Evolutionary conservation across 2,888 invertebrate species (phyloP).

Genomic region (Epistrophe eligans): DNA sequence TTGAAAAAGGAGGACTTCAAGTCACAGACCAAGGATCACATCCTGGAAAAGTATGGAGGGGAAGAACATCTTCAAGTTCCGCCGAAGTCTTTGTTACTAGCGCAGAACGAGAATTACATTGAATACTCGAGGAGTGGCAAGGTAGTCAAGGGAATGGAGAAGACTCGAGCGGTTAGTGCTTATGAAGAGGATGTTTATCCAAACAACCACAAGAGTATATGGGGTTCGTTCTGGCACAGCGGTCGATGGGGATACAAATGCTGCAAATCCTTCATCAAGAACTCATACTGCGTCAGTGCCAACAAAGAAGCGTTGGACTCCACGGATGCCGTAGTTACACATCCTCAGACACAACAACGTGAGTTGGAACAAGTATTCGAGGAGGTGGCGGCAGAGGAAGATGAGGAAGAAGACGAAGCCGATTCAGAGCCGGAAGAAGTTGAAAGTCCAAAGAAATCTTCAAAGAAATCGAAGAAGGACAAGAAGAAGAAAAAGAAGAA

Average conservation of each 20-base stretch:
- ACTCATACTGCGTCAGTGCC: slow-evolving; percentile 81
- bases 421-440: slow-evolving; percentile 85
- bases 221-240: slow-evolving; percentile 97
- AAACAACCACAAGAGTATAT: slow-evolving; percentile 97
- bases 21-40: slow-evolving; percentile 91
- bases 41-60: slow-evolving; percentile 97
- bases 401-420: slow-evolving; percentile 81
- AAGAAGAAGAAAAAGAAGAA: slow-evolving; percentile 79
- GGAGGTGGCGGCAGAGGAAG: slow-evolving; percentile 72
- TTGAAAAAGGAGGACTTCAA: slow-evolving; percentile 96
- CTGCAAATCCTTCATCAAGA: slow-evolving; percentile 93
- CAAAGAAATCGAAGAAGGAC: slow-evolving; percentile 82
- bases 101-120: slow-evolving; percentile 97
- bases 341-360: slow-evolving; percentile 50
- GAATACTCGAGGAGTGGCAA: slow-evolving; percentile 98
- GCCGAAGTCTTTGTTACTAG: slow-evolving; percentile 92
- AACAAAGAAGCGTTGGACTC: slow-evolving; percentile 77
- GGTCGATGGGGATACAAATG: slow-evolving; percentile 98
- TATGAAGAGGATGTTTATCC: slow-evolving; percentile 97
- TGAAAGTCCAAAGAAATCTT: slow-evolving; percentile 78
- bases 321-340: slow-evolving; percentile 1
- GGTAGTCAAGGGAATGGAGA: slow-evolving; percentile 93
- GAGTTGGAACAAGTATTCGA: slow-evolving; percentile 21
- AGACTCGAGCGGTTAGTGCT: slow-evolving; percentile 91
- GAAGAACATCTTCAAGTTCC: slow-evolving; percentile 95